Evolutionary conservation across 2,888 invertebrate species (phyloP), one percentile per base, ranked within the genome.

Genomic region (Atethmia centrago): DNA sequence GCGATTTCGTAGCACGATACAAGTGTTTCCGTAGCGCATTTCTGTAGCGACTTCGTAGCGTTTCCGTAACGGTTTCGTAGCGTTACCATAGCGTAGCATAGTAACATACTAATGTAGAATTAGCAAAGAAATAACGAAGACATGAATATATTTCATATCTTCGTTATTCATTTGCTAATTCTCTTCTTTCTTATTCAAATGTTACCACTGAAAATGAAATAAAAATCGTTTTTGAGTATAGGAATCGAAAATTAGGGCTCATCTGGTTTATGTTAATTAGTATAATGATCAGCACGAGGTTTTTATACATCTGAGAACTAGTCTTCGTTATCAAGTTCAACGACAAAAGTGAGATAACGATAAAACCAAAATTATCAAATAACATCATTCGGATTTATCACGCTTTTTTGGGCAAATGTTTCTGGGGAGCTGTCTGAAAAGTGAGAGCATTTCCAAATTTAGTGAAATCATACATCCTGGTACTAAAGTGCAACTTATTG

Each of bases 311-410:
- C 68, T 64, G 49, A 64, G 77, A 76, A n/a, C 76, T 2, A 72
- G 21, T 56, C 51, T 75, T 49, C 19, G 19, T 65, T 80, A 81
- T 77, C 80, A 79, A 64, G 3, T 28, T 72, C 55, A 68, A 77
- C 71, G 66, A 79, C 77, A 80, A 66, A 69, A 47, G 55, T 75
- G 67, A 77, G 82, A 85, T 85, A 72, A 80, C 68, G 84, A 85
- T 85, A 84, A 76, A 66, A 73, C 31, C 8, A 64, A 79, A 78
- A n/a, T 53, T 3, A 53, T 64, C 51, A 36, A 64, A 83, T 81
- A 81, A 82, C 78, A 81, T 81, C 66, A 85, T 71, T 69, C 47
- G 40, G 12, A 58, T 55, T 77, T 84, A 87, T 82, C 77, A 68
- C 25, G 25, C 12, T n/a, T 77, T 40, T 80, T 42, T 19, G n/a